Conservation (phyloP, 2,113 vertebrate species). For the Zosterops lateralis region DNA sequence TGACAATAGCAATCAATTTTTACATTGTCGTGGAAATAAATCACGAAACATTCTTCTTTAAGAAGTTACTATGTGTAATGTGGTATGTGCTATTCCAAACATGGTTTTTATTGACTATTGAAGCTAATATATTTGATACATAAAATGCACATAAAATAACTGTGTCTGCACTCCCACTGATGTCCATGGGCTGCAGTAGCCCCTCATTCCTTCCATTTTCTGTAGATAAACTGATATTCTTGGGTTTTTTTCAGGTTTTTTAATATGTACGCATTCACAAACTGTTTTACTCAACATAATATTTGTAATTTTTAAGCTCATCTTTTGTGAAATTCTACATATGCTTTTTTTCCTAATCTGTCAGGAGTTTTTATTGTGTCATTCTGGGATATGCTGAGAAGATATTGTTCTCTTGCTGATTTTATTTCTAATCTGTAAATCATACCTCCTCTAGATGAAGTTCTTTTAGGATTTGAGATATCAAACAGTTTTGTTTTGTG, state of each 20-base stretch:
- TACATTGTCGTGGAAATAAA: not conserved
- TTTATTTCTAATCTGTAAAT: not conserved
- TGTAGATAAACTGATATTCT: not conserved
- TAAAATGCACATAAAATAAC: not conserved
- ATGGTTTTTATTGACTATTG: not conserved
- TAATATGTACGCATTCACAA: not conserved
- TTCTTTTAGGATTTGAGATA: not conserved
- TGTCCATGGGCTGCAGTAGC: not conserved
- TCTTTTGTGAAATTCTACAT: not conserved
- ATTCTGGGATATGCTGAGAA: not conserved
- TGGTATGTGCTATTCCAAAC: not conserved
- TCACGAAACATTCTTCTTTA: not conserved
- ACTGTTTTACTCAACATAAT: not conserved
- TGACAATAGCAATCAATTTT: not conserved
- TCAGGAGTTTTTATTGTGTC: not conserved
- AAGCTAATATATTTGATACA: not conserved
- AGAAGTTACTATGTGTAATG: not conserved
- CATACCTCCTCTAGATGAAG: not conserved
- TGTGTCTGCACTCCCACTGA: not conserved
- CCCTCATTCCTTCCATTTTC: not conserved
- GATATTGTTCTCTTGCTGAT: not conserved
- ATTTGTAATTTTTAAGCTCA: not conserved
- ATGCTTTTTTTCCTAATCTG: not conserved
- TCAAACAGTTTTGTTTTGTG: not conserved
- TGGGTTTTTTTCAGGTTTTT: accelerated